Conservation (phyloP, 2,797 vertebrate genomes). For the Melanotaenia pygmaea region DNA sequence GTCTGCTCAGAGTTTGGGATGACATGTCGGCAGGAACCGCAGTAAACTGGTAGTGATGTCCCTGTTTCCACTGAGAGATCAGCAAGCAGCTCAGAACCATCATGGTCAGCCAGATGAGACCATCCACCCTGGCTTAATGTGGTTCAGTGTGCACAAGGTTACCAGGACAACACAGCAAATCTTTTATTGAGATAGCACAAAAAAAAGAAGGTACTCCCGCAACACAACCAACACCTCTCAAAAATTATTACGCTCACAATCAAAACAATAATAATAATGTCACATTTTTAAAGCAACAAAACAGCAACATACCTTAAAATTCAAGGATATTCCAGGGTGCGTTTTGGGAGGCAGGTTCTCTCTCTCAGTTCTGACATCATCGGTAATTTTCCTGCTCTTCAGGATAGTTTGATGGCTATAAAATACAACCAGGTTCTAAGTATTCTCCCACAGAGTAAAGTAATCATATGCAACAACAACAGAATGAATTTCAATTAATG, state of each 20-base stretch:
- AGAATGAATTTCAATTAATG: no score
- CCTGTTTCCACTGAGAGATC: background rate
- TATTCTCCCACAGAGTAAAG: no score
- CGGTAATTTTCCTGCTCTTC: slow-evolving; percentile 70
- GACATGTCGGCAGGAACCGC: background rate
- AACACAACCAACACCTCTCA: background rate
- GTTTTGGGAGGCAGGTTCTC: slow-evolving; percentile 67
- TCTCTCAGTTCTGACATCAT: slow-evolving; percentile 62
- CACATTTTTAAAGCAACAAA: slow-evolving; percentile 4
- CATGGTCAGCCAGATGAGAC: slow-evolving; percentile 73
- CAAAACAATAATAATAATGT: slow-evolving; percentile 18
- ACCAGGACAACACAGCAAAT: slow-evolving; percentile 77
- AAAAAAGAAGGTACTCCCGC: slow-evolving; percentile 25
- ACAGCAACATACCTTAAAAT: slow-evolving; percentile 73
- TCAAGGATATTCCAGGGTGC: slow-evolving; percentile 69
- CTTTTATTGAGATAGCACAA: slow-evolving; percentile 65
- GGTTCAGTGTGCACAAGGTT: slow-evolving; percentile 68
- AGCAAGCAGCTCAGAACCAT: slow-evolving; percentile 16
- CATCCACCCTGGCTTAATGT: slow-evolving; percentile 55
- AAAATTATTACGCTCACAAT: no score
- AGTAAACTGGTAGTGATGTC: background rate
- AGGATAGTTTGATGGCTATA: slow-evolving; percentile 72
- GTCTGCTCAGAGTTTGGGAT: background rate
- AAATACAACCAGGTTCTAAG: slow-evolving; percentile 19
- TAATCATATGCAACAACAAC: no score